Evolutionary conservation across 2,888 invertebrate species (phyloP).

Genomic region (Cheilosia urbana): DNA sequence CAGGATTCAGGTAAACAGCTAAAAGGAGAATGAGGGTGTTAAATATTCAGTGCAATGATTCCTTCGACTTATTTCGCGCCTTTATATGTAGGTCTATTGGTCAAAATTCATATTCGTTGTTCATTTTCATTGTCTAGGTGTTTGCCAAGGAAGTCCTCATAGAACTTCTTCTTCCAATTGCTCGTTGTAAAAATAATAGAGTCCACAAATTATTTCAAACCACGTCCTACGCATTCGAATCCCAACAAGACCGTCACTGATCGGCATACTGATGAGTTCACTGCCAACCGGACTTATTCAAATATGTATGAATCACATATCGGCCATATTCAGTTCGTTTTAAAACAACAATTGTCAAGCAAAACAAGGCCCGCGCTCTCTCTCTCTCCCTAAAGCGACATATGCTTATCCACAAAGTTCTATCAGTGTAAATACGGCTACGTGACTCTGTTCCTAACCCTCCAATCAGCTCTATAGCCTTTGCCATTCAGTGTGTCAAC

Average conservation of each 20-base stretch:
- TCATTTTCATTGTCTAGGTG: too few relatives aligned
- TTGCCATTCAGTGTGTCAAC: conserved; percentile 48
- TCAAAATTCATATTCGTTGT: too few relatives aligned
- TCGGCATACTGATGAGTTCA: conserved; percentile 56
- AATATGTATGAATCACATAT: conserved; percentile 65
- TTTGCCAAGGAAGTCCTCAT: too few relatives aligned
- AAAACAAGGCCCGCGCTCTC: conserved; percentile 1
- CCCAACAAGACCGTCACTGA: background rate
- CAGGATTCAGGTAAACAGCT: too few relatives aligned
- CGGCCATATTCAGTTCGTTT: conserved; percentile 35
- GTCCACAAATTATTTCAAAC: background rate
- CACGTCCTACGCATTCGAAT: background rate
- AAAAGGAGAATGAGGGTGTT: too few relatives aligned
- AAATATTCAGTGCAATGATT: too few relatives aligned
- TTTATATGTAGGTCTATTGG: too few relatives aligned
- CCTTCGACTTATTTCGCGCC: too few relatives aligned
- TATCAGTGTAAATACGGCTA: conserved; percentile 62
- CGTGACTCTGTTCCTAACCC: conserved; percentile 64
- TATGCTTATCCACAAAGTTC: conserved; percentile 35
- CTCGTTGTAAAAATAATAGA: too few relatives aligned
- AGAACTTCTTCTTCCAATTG: too few relatives aligned
- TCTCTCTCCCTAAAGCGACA: conserved; percentile 39
- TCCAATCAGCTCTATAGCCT: conserved; percentile 44
- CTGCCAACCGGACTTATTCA: conserved; percentile 50
- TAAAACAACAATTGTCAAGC: conserved; percentile 60